phyloP scores from a whole-genome alignment of 2,888 invertebrate genomes.

The Allophyes oxyacanthae region DNA sequence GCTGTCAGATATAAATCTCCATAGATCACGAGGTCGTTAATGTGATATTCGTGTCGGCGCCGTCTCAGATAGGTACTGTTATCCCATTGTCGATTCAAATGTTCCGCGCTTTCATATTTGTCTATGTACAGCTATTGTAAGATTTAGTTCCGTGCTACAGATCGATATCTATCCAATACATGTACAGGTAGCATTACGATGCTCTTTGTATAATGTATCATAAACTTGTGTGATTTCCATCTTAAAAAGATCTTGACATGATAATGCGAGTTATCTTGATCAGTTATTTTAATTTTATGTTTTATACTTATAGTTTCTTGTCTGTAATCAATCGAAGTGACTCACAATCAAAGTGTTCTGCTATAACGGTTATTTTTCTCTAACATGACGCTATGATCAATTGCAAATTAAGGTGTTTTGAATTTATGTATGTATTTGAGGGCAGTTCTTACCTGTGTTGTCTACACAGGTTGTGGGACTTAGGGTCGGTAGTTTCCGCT shows the following conservation, averaged over 20 bases:
- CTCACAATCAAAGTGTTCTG: slow-evolving; percentile 27
- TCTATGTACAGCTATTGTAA: slow-evolving; percentile 74
- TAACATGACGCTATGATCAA: slow-evolving; percentile 18
- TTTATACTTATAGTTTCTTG: slow-evolving; percentile 2
- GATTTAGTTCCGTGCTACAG: slow-evolving; percentile 70
- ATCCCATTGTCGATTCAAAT: slow-evolving; percentile 86
- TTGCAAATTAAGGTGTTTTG: slow-evolving; percentile 30
- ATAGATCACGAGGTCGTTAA: slow-evolving; percentile 87
- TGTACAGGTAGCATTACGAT: slow-evolving; percentile 43
- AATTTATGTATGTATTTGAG: slow-evolving; percentile 22
- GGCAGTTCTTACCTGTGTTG: slow-evolving; percentile 45
- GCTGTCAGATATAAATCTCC: slow-evolving; percentile 86
- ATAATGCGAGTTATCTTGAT: slow-evolving; percentile 30
- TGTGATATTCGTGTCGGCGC: slow-evolving; percentile 88
- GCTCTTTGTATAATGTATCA: slow-evolving; percentile 33
- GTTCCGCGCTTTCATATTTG: slow-evolving; percentile 83
- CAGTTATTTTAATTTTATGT: slow-evolving; percentile 25
- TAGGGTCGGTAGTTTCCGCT: slow-evolving; percentile 76
- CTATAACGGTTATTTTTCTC: slow-evolving; percentile 25
- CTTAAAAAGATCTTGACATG: slow-evolving; percentile 26
- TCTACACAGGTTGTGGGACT: slow-evolving; percentile 61
- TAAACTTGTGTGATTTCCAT: slow-evolving; percentile 34
- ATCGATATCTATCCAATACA: slow-evolving; percentile 60
- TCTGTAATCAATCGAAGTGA: slow-evolving; percentile 23
- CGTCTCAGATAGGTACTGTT: slow-evolving; percentile 81